Conservation (phyloP, 2,797 vertebrate genomes). For the Parauchenoglanis ngamensis region DNA sequence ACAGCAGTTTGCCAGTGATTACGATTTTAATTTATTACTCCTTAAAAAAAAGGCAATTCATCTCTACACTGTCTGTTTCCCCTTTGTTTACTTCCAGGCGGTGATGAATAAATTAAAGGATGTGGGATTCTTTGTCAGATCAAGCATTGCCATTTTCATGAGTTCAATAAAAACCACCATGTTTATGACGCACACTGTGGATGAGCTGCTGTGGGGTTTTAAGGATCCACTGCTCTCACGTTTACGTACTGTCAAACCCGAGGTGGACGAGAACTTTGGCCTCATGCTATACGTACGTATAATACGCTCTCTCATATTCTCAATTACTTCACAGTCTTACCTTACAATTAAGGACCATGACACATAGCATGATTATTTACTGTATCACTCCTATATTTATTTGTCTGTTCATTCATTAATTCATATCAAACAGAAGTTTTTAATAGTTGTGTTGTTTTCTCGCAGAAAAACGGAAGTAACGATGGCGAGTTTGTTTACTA, state of each 20-base stretch:
- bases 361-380: background rate
- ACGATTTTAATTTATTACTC: background rate
- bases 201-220: slow-evolving; percentile 79
- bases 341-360: background rate
- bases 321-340: background rate
- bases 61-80: background rate
- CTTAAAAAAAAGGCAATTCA: background rate
- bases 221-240: slow-evolving; percentile 67
- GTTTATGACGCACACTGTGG: slow-evolving; percentile 72
- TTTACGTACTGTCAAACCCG: slow-evolving; percentile 30
- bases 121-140: slow-evolving; percentile 28
- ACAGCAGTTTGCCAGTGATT: background rate
- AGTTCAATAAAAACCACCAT: fast-evolving
- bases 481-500: slow-evolving; percentile 76
- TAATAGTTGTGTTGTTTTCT: slow-evolving; percentile 20
- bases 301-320: background rate
- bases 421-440: background rate
- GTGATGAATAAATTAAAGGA: slow-evolving; percentile 71
- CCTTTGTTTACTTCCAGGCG: slow-evolving; percentile 62
- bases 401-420: background rate
- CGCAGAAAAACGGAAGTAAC: slow-evolving; percentile 75
- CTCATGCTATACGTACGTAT: slow-evolving; percentile 76
- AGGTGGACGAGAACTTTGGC: slow-evolving; percentile 71
- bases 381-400: background rate
- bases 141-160: slow-evolving; percentile 59